phyloP scores from a whole-genome alignment of 2,113 vertebrate species.

The Nesoenas mayeri region DNA sequence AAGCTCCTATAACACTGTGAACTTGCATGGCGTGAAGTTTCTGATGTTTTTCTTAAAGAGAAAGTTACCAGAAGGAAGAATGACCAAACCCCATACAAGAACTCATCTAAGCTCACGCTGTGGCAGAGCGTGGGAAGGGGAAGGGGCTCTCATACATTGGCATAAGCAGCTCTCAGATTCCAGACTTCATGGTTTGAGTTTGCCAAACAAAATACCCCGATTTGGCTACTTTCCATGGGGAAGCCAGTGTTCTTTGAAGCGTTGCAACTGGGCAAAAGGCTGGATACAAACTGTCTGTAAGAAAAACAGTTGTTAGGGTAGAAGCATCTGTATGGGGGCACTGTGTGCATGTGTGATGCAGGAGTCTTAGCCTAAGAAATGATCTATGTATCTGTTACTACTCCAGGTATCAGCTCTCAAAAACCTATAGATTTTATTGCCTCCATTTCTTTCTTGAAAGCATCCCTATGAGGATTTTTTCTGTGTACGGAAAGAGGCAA shows the following conservation, averaged over 20 bases:
- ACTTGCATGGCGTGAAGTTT: neutral
- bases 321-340: neutral
- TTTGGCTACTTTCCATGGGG: neutral
- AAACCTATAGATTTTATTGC: neutral
- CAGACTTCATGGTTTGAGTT: neutral
- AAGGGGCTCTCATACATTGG: neutral
- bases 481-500: neutral
- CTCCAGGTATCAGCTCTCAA: neutral
- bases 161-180: neutral
- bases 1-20: neutral
- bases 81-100: neutral
- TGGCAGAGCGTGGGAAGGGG: neutral
- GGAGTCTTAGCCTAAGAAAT: neutral
- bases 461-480: neutral
- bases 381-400: neutral
- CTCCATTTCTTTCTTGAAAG: neutral
- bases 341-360: neutral
- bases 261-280: neutral
- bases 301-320: neutral
- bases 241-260: neutral
- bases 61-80: neutral
- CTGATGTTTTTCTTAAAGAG: neutral
- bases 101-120: rapidly evolving
- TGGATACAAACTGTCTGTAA: neutral
- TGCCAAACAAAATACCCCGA: neutral